Evolutionary conservation across 2,888 invertebrate genomes (phyloP).

Genomic region (Leptinotarsa peninsularis): DNA sequence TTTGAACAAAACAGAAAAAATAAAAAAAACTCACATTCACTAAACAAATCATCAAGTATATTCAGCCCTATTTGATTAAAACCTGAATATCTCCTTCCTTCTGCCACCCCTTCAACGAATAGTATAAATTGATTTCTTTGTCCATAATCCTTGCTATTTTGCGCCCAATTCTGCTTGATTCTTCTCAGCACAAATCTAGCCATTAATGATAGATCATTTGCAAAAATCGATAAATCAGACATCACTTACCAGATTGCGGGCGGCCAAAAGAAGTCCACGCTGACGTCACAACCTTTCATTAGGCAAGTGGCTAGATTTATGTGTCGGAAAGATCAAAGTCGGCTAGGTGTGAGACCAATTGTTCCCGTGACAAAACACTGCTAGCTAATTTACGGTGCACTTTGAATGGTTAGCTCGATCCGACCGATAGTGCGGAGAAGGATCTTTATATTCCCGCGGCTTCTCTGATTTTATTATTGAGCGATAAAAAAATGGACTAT

Average conservation of each 20-base stretch:
- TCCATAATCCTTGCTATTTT: neutral
- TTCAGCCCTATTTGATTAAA: too few relatives aligned
- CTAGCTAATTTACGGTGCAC: conserved; percentile 65
- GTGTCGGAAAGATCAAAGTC: conserved; percentile 66
- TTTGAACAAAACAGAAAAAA: too few relatives aligned
- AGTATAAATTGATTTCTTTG: too few relatives aligned
- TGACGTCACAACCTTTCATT: conserved; percentile 66
- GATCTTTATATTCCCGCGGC: conserved; percentile 32
- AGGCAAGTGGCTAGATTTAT: conserved; percentile 68
- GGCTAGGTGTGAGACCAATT: conserved; percentile 68
- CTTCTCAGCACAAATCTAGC: conserved; percentile 33
- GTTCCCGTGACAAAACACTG: conserved; percentile 69
- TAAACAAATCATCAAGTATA: too few relatives aligned
- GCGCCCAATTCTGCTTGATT: neutral
- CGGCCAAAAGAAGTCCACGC: conserved; percentile 47
- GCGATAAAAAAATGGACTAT: conserved; percentile 13
- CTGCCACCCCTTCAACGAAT: too few relatives aligned
- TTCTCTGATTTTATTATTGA: conserved; percentile 11
- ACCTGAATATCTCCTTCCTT: too few relatives aligned
- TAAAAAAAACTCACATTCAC: too few relatives aligned
- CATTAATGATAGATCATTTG: conserved; percentile 53
- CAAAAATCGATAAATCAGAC: conserved; percentile 62
- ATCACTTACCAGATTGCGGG: conserved; percentile 59
- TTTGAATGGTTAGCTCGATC: conserved; percentile 57
- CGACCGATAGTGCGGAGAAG: conserved; percentile 37